Base-by-base conservation (phyloP, 2,113 vertebrate genomes). In the Aythya baeri region DNA sequence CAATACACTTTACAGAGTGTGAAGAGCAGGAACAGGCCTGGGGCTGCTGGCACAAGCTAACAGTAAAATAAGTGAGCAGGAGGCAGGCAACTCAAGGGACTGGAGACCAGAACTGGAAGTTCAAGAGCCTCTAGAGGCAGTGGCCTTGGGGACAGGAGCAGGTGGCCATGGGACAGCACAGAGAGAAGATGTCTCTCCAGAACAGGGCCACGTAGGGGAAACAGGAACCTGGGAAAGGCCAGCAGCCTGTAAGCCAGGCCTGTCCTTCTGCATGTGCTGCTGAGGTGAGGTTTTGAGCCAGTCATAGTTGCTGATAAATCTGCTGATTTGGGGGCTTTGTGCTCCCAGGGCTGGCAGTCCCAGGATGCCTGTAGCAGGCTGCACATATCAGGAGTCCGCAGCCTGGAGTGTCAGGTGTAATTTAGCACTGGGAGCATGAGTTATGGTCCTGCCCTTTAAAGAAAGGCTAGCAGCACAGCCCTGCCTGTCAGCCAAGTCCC, bases 361-460 rank as follows among this genome's bases (percentile, higher is more conserved):
- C 58, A 59, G 66, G 70, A 21, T 67, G 38, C 46, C 73, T 61
- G 18, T 41, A 86, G 68, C 52, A 84, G 83, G 70, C 86, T 91
- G 73, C 54, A 87, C 38, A 16, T 59, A 90, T 81, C 89, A 94
- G 84, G 92, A 97, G 80, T 85, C 80, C 91, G 91, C 84, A 77
- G 89, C 81, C 68, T 87, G 66, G 90, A 83, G 73, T 55, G 88
- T 95, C 95, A 94, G 92, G 88, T 93, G 20, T 95, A 95, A 97
- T 97, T 97, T 96, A 97, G 91, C 94, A 59, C 91, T 34, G 77
- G 76, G 88, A 90, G 70, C 58, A 83, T 96, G 96, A 97, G 91
- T 97, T 97, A 97, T 84, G 91, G 89, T 80, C 91, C 93, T 97
- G 94, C 91, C 94, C 97, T 97, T 97, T 97, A 95, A 78, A 84